phyloP scores from a whole-genome alignment of 64 coral and sea anemone species.

The Pocillopora verrucosa region DNA sequence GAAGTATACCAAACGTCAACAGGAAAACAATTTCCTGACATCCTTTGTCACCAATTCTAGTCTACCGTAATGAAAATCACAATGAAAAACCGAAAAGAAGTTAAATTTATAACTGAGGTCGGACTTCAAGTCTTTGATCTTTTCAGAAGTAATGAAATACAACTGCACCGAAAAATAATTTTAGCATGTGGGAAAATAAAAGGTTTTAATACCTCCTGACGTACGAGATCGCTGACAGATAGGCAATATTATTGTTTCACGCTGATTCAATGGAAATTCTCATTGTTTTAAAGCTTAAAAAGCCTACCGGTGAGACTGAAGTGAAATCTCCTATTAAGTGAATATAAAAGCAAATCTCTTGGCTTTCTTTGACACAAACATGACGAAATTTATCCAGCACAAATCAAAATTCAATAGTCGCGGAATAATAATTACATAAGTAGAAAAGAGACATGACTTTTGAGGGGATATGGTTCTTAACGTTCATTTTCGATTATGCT shows the following conservation, averaged over 20 bases:
- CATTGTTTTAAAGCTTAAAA: too few species aligned
- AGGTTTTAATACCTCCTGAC: slow-evolving; percentile 41
- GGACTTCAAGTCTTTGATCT: not conserved
- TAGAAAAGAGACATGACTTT: not conserved
- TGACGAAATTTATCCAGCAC: not conserved
- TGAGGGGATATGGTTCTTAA: not conserved
- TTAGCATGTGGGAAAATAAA: slow-evolving; percentile 17
- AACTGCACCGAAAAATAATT: not conserved
- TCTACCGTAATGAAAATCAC: not conserved
- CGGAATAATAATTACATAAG: not conserved
- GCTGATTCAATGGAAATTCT: not conserved
- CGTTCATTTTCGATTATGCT: not conserved
- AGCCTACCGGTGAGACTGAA: not conserved
- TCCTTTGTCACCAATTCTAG: slow-evolving; percentile 17
- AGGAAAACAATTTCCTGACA: slow-evolving; percentile 1
- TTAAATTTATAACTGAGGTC: not conserved
- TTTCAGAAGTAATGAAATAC: not conserved
- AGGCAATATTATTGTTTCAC: not conserved
- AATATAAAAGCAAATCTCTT: not conserved
- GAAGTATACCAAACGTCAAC: not conserved
- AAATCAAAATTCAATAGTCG: not conserved
- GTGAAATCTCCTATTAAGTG: not conserved
- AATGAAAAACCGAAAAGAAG: not conserved
- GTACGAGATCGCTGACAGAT: slow-evolving; percentile 14
- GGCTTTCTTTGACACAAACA: not conserved